phyloP scores from a whole-genome alignment of 1,140 invertebrate species.

The Metaphire vulgaris region DNA sequence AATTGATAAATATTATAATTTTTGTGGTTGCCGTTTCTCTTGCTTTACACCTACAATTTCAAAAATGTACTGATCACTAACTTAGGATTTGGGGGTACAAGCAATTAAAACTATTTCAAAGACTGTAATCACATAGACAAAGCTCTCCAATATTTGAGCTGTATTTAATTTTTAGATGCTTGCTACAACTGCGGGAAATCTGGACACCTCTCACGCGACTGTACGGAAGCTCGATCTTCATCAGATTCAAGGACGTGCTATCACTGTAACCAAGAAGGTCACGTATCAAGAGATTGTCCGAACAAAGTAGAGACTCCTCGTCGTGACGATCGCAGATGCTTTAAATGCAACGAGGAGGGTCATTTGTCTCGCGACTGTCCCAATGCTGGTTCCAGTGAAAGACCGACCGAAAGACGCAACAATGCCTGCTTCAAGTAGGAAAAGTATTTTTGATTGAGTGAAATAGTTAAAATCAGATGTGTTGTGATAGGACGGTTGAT shows the following conservation, averaged over 20 bases:
- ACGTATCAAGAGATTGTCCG: conserved; percentile 78
- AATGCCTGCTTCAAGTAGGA: background rate
- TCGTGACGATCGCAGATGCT: conserved; percentile 27
- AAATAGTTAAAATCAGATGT: too few relatives aligned
- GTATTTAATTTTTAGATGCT: too few relatives aligned
- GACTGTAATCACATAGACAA: too few relatives aligned
- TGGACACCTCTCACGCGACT: conserved; percentile 28
- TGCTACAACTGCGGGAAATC: conserved; percentile 30
- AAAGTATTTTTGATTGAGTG: too few relatives aligned
- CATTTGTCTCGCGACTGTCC: conserved; percentile 41
- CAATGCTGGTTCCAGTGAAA: background rate
- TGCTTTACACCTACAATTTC: too few relatives aligned
- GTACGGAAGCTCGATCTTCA: conserved; percentile 27
- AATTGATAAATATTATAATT: too few relatives aligned
- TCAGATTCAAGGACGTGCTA: conserved; percentile 14
- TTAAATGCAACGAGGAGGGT: conserved; percentile 39
- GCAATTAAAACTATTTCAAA: too few relatives aligned
- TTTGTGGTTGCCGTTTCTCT: too few relatives aligned
- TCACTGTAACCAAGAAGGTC: conserved; percentile 68
- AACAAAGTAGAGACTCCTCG: conserved; percentile 47
- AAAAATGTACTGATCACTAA: too few relatives aligned
- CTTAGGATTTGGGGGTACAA: too few relatives aligned
- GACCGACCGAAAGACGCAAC: background rate
- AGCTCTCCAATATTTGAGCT: too few relatives aligned
- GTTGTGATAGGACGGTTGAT: too few relatives aligned